Conservation (phyloP, 2,797 vertebrate genomes). For the Malurus leucopterus region DNA sequence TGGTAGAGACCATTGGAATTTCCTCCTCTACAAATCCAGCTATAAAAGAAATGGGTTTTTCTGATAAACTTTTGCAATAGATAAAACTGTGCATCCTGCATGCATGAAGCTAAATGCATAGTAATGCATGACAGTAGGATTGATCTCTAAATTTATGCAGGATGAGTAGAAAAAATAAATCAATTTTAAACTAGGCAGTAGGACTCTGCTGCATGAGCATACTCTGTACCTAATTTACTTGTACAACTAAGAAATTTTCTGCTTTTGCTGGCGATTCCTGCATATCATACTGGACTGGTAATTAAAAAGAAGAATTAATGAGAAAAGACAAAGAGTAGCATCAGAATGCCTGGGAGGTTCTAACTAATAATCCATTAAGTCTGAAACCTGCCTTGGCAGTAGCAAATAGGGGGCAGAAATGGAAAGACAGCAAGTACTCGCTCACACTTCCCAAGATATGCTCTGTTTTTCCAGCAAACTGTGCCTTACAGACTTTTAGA, state of each 20-base stretch:
- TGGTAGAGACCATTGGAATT: neutral
- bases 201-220: neutral
- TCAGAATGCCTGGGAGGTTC: neutral
- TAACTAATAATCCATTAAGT: neutral
- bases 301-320: neutral
- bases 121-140: neutral
- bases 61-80: neutral
- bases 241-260: neutral
- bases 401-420: neutral
- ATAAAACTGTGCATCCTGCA: neutral
- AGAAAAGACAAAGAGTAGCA: neutral
- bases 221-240: neutral
- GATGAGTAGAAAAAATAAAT: neutral
- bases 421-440: neutral
- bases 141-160: neutral
- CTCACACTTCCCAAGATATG: rapidly evolving
- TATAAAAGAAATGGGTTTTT: neutral
- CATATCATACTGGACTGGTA: neutral
- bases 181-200: neutral
- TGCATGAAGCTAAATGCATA: neutral
- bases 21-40: neutral
- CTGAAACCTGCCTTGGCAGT: neutral
- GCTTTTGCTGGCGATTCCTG: neutral
- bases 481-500: neutral
- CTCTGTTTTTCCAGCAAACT: neutral